Conservation (phyloP, 1,140 invertebrate genomes). For the Parasteatoda tepidariorum region DNA sequence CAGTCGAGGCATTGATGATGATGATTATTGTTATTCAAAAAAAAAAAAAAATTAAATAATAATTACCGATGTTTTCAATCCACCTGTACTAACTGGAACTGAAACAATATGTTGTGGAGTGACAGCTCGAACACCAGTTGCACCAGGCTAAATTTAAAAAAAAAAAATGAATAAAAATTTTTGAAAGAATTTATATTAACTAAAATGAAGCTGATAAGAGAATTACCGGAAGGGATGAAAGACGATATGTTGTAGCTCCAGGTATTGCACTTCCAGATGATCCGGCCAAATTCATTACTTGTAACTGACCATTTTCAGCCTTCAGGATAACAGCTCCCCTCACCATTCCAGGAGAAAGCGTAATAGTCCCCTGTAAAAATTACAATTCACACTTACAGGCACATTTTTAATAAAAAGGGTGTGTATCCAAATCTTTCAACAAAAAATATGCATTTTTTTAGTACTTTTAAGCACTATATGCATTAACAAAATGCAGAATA, state of each 20-base stretch:
- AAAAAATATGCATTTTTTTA: too few relatives aligned
- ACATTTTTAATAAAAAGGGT: too few relatives aligned
- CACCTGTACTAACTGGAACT: constrained; percentile 53
- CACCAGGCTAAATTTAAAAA: constrained; percentile 51
- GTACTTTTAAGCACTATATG: too few relatives aligned
- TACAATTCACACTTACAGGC: too few relatives aligned
- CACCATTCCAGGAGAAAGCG: constrained; percentile 80
- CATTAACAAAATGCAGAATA: too few relatives aligned
- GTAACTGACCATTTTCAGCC: constrained; percentile 94
- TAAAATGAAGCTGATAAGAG: constrained; percentile 29
- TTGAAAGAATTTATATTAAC: background rate
- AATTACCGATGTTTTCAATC: constrained; percentile 48
- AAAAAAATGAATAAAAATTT: background rate
- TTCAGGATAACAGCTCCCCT: constrained; percentile 88
- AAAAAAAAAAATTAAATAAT: too few relatives aligned
- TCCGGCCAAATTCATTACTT: constrained; percentile 84
- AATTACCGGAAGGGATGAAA: constrained; percentile 74
- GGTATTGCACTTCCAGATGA: constrained; percentile 67
- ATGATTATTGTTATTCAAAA: too few relatives aligned
- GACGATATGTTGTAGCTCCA: constrained; percentile 72
- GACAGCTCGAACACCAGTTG: constrained; percentile 48
- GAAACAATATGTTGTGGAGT: constrained; percentile 60
- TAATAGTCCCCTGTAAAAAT: constrained; percentile 77
- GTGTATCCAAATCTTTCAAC: too few relatives aligned
- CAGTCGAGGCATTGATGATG: too few relatives aligned